A percentile compares a stretch with the other conserved stretches of the same genome.
phyloP scores from a whole-genome alignment of 2,113 vertebrate species.

The Cyprinus carpio region DNA sequence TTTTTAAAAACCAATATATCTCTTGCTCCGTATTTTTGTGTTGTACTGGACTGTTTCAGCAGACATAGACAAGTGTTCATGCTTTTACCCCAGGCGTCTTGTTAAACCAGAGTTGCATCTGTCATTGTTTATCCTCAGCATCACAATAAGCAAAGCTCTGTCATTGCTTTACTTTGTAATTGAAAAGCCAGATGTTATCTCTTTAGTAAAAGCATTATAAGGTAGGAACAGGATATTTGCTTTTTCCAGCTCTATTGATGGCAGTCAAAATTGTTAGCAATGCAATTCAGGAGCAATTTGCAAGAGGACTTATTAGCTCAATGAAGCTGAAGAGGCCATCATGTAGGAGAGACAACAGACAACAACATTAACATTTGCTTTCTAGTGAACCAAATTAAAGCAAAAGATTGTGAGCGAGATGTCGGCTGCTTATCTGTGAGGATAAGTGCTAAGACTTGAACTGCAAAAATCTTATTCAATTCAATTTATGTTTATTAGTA shows the following conservation, averaged over 20 bases:
- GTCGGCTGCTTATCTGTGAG: slow-evolving; percentile 27
- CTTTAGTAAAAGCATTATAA: slow-evolving; percentile 41
- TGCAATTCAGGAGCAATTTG: slow-evolving; percentile 39
- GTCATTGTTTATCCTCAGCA: slow-evolving; percentile 48
- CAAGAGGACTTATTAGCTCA: slow-evolving; percentile 15
- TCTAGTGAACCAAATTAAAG: slow-evolving; percentile 46
- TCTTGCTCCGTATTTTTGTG: not conserved
- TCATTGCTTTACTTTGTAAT: slow-evolving; percentile 22
- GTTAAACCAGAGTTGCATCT: slow-evolving; percentile 54
- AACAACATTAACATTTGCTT: slow-evolving; percentile 42
- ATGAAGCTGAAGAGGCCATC: slow-evolving; percentile 12
- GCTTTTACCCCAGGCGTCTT: slow-evolving; percentile 34
- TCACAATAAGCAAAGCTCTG: slow-evolving; percentile 35
- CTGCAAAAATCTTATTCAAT: not conserved
- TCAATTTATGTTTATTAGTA: no score
- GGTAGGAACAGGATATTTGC: slow-evolving; percentile 18
- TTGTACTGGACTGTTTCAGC: slow-evolving; percentile 26
- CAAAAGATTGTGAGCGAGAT: slow-evolving; percentile 31
- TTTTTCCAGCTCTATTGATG: not conserved
- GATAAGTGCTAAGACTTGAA: not conserved
- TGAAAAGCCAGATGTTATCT: slow-evolving; percentile 52
- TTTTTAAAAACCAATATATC: no score
- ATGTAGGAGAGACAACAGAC: not conserved
- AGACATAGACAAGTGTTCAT: slow-evolving; percentile 14
- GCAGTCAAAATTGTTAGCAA: slow-evolving; percentile 20